Base-by-base conservation (phyloP, 2,888 invertebrate species). In the Micropterix aruncella region DNA sequence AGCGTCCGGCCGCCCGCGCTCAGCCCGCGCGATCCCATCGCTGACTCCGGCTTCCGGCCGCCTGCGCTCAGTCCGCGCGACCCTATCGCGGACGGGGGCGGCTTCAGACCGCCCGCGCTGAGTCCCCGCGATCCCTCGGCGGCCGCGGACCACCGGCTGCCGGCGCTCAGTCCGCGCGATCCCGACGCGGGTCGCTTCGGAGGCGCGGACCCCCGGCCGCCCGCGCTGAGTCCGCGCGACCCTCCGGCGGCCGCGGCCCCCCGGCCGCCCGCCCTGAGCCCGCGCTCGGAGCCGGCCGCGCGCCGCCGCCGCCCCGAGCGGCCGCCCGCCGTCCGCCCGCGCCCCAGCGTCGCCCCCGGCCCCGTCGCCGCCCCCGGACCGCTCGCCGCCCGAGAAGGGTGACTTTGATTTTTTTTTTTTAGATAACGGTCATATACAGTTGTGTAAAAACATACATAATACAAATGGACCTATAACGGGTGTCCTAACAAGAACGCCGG, bases 51-150 rank as follows among this genome's bases (percentile, higher is more conserved):
- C 59, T n/a, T n/a, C 16, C 36, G 41, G 37, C 47, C 60, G 43
- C 57, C 63, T 12, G 62, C 65, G 46, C 53, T 70, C 47, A 68
- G 67, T 0, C 70, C 70, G 41, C 63, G 70, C 16, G 59, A 59
- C 12, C 63, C 70, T 18, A 65, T 65, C 40, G 66, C 66, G 2
- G 66, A 67, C 54, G 60, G 65, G 0, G 66, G 65, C 44, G 54
- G 61, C 38, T 66, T 66, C 60, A 65, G 27, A 12, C 27, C 27
- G 27, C 27, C 27, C 27, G 27, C 27, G 27, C 27, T 27, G 27
- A 27, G 27, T 12, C 47, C 48, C 4, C 40, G 43, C 14, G 42
- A 27, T 27, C 36, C 12, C 7, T 7, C 7, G 3, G 36, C 17
- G 12, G 15, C 27, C n/a, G 15, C 42, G 2, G 42, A 45, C 2